phyloP scores from a whole-genome alignment of 2,888 invertebrate genomes.

The Watsonalla binaria region DNA sequence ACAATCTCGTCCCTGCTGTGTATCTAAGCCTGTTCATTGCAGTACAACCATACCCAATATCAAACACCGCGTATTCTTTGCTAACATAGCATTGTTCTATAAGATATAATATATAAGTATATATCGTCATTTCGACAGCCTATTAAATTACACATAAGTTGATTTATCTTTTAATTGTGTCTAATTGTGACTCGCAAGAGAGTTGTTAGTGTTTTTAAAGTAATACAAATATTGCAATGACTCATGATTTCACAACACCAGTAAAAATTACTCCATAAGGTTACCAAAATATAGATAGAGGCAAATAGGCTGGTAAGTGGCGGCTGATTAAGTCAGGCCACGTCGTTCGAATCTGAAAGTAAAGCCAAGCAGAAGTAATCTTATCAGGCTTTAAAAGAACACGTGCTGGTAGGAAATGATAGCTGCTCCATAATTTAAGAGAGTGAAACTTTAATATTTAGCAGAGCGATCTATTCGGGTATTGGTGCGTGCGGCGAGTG shows the following conservation, averaged over 20 bases:
- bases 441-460: neutral
- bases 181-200: no score
- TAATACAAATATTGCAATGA: no score
- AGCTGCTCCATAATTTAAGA: neutral
- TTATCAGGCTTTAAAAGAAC: neutral
- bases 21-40: neutral
- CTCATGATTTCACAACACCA: no score
- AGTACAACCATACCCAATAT: no score
- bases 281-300: neutral
- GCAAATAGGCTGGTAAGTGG: neutral
- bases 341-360: neutral
- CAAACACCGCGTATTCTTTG: no score
- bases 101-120: no score
- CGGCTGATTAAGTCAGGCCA: neutral
- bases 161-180: no score
- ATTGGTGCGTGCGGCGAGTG: neutral
- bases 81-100: no score
- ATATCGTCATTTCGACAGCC: no score
- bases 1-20: neutral
- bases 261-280: no score
- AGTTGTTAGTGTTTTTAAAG: no score
- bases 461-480: neutral
- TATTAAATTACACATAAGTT: no score
- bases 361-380: neutral
- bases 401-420: neutral